Evolutionary conservation across 2,113 vertebrate genomes (phyloP).

Genomic region (Ginglymostoma cirratum): DNA sequence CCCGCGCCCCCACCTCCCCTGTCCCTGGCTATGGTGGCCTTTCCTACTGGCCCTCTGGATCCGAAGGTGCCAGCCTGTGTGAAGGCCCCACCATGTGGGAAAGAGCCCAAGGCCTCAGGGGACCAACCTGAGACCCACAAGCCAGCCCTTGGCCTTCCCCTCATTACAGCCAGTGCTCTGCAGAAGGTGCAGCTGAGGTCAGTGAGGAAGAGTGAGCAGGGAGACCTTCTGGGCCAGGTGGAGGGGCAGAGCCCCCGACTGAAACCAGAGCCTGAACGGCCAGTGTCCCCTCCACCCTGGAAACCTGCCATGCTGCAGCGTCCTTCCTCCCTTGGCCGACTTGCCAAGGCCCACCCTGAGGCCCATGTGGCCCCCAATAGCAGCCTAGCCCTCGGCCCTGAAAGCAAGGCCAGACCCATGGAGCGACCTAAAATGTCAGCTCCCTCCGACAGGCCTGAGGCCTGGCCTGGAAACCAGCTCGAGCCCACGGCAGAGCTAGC

Average conservation of each 20-base stretch:
- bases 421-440: neutral
- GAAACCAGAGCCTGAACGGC: slow-evolving; percentile 51
- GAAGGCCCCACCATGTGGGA: slow-evolving; percentile 38
- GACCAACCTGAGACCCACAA: slow-evolving; percentile 50
- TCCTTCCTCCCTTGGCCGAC: slow-evolving; percentile 41
- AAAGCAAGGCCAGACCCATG: neutral
- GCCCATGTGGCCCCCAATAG: neutral
- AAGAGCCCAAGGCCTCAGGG: slow-evolving; percentile 41
- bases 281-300: slow-evolving; percentile 51
- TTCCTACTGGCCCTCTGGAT: slow-evolving; percentile 48
- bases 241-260: slow-evolving; percentile 45
- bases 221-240: slow-evolving; percentile 42
- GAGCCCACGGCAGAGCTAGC: too few relatives aligned
- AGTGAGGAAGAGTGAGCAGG: slow-evolving; percentile 56
- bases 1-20: slow-evolving; percentile 45
- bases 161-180: slow-evolving; percentile 76
- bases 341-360: neutral
- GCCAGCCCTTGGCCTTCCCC: slow-evolving; percentile 58
- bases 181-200: slow-evolving; percentile 84
- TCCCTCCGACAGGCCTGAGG: neutral
- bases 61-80: slow-evolving; percentile 56
- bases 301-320: slow-evolving; percentile 51
- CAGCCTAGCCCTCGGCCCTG: neutral
- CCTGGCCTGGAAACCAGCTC: neutral
- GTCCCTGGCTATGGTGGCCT: slow-evolving; percentile 40